These are phyloP conservation scores for Pitta sordida DNA, from an alignment of 2,113 vertebrate species.

Conservation along the genomic window DNA sequence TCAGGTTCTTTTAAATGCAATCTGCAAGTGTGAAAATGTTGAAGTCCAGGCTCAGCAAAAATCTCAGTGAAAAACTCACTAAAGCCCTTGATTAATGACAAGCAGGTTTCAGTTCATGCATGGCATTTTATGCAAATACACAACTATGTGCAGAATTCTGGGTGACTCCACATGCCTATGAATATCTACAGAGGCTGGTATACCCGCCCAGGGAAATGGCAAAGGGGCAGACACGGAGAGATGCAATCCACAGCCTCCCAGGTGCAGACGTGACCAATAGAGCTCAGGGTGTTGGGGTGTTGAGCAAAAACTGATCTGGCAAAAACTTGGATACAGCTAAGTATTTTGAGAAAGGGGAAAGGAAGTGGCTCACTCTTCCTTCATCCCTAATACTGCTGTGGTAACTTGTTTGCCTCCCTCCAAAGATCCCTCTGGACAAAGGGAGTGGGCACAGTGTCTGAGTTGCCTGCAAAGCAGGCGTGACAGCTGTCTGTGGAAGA, in stretches of 20 bases:
- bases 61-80: not conserved
- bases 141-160: not conserved
- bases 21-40: not conserved
- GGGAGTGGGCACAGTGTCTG: not conserved
- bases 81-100: constrained; percentile 14
- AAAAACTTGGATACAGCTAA: not conserved
- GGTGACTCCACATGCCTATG: not conserved
- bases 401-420: not conserved
- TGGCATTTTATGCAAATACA: not conserved
- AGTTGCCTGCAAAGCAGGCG: not conserved
- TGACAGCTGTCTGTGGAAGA: not conserved
- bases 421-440: not conserved
- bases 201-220: not conserved
- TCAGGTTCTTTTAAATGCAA: not conserved
- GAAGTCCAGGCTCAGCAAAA: constrained; percentile 7
- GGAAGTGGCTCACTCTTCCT: not conserved
- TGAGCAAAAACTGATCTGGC: not conserved
- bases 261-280: not conserved
- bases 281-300: not conserved
- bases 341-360: not conserved
- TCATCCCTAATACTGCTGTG: not conserved
- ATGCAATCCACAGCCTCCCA: not conserved
- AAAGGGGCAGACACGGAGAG: not conserved
- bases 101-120: constrained; percentile 7
- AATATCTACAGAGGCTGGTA: not conserved